Percentiles rank a stretch among this genome's conserved stretches.
Conservation (phyloP, 1,140 invertebrate genomes). For the Eumeta japonica region DNA sequence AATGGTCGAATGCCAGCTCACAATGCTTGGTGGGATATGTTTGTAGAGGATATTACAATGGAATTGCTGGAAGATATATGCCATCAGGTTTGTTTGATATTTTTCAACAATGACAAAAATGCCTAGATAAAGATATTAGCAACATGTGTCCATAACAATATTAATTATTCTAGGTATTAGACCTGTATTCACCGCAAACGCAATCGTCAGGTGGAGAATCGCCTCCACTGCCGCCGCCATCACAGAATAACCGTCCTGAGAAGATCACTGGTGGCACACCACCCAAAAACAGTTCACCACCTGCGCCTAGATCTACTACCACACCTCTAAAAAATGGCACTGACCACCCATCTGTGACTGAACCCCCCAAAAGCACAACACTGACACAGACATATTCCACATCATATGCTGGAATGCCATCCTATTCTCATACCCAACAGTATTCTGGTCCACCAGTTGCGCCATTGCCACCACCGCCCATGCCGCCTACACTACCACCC, state of each 20-base stretch:
- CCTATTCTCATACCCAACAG: slow-evolving; percentile 8
- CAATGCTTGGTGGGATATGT: slow-evolving; percentile 96
- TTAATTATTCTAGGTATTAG: slow-evolving; percentile 64
- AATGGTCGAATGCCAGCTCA: slow-evolving; percentile 77
- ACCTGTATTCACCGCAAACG: slow-evolving; percentile 76
- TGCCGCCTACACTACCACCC: slow-evolving; percentile 12
- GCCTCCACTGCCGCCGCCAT: slow-evolving; percentile 45
- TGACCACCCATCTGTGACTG: slow-evolving; percentile 23
- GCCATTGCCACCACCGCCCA: slow-evolving; percentile 21
- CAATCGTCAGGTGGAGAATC: slow-evolving; percentile 61
- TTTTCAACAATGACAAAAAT: not conserved
- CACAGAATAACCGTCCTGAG: slow-evolving; percentile 46
- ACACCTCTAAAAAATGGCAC: slow-evolving; percentile 47
- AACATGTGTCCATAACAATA: not conserved
- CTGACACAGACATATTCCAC: slow-evolving; percentile 31
- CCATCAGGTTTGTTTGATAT: slow-evolving; percentile 69
- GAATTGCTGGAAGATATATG: slow-evolving; percentile 96
- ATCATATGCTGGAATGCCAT: slow-evolving; percentile 36
- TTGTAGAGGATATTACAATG: slow-evolving; percentile 93
- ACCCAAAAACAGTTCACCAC: slow-evolving; percentile 53
- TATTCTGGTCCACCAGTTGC: slow-evolving; percentile 11
- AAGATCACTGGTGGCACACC: slow-evolving; percentile 54
- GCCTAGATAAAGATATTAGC: not conserved
- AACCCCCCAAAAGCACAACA: slow-evolving; percentile 33
- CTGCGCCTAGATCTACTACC: slow-evolving; percentile 32